A percentile compares a stretch with the other conserved stretches of the same genome.
Evolutionary conservation across 2,113 vertebrate genomes (phyloP).

Genomic region (Vanacampus margaritifer): DNA sequence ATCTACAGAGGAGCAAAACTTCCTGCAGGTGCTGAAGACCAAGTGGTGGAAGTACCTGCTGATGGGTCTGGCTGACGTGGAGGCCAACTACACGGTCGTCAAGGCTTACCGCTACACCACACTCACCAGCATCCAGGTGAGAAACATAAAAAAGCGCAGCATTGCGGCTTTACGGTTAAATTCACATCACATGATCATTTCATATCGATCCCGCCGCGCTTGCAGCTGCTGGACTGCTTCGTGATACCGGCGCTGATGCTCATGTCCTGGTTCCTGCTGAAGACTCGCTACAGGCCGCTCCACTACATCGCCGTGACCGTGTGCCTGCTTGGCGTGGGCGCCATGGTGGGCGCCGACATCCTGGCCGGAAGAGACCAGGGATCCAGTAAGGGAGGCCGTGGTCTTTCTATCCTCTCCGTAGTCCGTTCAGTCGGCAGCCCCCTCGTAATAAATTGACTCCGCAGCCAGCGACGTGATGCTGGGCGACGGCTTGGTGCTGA

Average conservation of each 20-base stretch:
- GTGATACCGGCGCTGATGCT: slow-evolving; percentile 93
- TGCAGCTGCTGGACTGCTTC: slow-evolving; percentile 93
- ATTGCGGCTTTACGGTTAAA: no score
- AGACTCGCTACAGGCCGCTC: slow-evolving; percentile 82
- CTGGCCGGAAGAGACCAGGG: slow-evolving; percentile 77
- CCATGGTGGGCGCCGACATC: slow-evolving; percentile 95
- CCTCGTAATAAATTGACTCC: neutral
- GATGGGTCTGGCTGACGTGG: slow-evolving; percentile 87
- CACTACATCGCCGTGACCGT: slow-evolving; percentile 85
- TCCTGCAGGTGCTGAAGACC: slow-evolving; percentile 80
- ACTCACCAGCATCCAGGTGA: slow-evolving; percentile 94
- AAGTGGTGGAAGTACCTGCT: slow-evolving; percentile 97
- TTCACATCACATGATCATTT: neutral
- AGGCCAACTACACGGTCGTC: slow-evolving; percentile 91
- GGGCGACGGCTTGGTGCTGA: slow-evolving; percentile 87
- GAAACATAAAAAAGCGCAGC: neutral
- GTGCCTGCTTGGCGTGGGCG: slow-evolving; percentile 88
- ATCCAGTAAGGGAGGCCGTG: slow-evolving; percentile 76
- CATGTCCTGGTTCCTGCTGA: slow-evolving; percentile 90
- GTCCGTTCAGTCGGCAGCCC: neutral
- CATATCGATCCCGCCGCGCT: neutral
- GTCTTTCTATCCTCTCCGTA: neutral
- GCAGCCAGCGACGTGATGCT: slow-evolving; percentile 81
- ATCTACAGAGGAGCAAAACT: slow-evolving; percentile 71
- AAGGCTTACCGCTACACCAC: slow-evolving; percentile 93